Conservation (phyloP, 2,113 vertebrate genomes). For the Oryzias javanicus region DNA sequence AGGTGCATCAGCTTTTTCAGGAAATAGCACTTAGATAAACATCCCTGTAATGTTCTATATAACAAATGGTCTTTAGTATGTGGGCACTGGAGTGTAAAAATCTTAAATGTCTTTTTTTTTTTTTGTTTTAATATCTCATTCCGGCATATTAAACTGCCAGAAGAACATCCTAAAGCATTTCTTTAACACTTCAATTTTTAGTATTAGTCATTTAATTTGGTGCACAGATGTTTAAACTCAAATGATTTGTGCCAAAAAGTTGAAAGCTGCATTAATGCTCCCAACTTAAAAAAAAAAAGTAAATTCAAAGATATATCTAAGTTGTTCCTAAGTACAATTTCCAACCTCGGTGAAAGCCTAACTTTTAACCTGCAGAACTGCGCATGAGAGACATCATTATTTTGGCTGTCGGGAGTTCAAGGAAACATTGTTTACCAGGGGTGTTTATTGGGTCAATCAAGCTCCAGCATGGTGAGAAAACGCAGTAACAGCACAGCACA, state of each 20-base stretch:
- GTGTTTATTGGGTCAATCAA: slow-evolving; percentile 11
- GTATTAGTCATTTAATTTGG: too few species aligned
- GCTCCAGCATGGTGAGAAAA: slow-evolving; percentile 2
- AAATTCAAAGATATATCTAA: background rate
- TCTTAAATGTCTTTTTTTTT: too few species aligned
- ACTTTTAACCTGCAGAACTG: background rate
- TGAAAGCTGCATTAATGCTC: background rate
- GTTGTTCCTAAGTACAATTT: background rate
- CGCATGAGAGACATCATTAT: background rate
- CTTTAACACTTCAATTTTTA: too few species aligned
- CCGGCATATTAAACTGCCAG: too few species aligned
- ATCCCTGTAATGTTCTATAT: too few species aligned
- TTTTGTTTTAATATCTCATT: too few species aligned
- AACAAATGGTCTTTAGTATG: too few species aligned
- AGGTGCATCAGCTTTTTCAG: too few species aligned
- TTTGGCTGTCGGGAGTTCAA: background rate
- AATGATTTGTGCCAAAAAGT: background rate
- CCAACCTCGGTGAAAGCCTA: background rate
- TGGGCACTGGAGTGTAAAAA: too few species aligned
- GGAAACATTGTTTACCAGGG: background rate
- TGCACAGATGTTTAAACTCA: background rate
- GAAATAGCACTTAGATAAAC: too few species aligned
- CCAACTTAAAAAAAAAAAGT: background rate
- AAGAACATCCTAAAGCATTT: too few species aligned
- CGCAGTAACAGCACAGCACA: slow-evolving; percentile 17